These are phyloP conservation scores for Micropterix aruncella DNA, from an alignment of 2,888 invertebrate species.

Conservation along the genomic window DNA sequence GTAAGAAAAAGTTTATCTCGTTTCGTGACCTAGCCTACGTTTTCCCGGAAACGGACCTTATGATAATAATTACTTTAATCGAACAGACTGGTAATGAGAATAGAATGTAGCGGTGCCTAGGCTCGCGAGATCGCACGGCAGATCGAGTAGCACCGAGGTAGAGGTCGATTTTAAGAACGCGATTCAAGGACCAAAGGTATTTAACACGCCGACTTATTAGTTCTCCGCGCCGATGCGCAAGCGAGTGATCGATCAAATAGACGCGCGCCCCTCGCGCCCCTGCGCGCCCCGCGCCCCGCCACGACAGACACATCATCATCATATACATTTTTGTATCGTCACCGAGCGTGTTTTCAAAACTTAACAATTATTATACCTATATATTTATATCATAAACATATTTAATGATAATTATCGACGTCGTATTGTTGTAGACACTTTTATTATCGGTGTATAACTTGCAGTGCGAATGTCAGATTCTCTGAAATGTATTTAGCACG, in stretches of 20 bases:
- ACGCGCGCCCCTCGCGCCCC: constrained; percentile 7
- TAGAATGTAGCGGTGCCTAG: constrained; percentile 11
- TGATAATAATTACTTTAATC: constrained; percentile 6
- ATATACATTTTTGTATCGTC: constrained; percentile 31
- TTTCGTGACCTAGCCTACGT: not conserved
- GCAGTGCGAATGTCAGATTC: not conserved
- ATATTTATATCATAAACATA: not conserved
- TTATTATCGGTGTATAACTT: not conserved
- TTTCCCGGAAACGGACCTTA: not conserved
- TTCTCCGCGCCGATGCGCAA: constrained; percentile 14
- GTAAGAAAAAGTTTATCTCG: not conserved
- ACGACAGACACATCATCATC: constrained; percentile 7
- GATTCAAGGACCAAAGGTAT: constrained; percentile 16
- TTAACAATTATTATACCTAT: not conserved
- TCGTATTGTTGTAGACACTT: not conserved
- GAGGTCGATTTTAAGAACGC: constrained; percentile 7
- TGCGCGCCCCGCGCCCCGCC: not conserved
- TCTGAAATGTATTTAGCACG: not conserved
- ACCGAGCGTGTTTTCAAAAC: too few relatives aligned
- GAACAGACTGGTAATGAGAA: constrained; percentile 11
- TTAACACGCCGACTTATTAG: constrained; percentile 23
- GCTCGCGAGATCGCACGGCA: constrained; percentile 20
- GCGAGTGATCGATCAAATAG: constrained; percentile 9
- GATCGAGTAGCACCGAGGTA: not conserved
- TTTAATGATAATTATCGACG: not conserved